A percentile compares a stretch with the other conserved stretches of the same genome.
Evolutionary conservation across 2,113 vertebrate species (phyloP).

Genomic region (Syngnathus typhle): DNA sequence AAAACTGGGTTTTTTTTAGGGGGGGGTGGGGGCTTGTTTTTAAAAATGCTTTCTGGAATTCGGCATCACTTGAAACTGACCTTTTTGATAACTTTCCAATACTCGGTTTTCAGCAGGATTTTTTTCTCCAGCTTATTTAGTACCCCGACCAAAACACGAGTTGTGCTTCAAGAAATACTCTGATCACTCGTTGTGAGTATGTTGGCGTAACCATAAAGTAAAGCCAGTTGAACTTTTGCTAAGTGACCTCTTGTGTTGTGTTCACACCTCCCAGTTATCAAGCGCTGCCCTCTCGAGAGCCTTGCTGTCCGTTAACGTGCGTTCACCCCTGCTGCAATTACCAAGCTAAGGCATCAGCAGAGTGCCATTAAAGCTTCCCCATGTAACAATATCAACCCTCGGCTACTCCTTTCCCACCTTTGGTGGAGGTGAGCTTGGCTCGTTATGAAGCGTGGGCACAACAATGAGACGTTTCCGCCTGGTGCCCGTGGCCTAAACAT

Average conservation of each 20-base stretch:
- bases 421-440: not conserved
- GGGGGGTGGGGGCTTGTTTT: not conserved
- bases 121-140: not conserved
- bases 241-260: not conserved
- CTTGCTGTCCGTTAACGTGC: not conserved
- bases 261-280: not conserved
- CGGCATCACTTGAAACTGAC: not conserved
- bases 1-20: not conserved
- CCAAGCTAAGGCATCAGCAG: not conserved
- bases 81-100: not conserved
- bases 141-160: not conserved
- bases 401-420: not conserved
- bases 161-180: not conserved
- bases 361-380: not conserved
- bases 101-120: not conserved
- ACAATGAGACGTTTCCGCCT: not conserved
- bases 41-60: not conserved
- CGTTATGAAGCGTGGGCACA: not conserved
- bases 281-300: not conserved
- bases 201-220: not conserved
- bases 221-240: not conserved
- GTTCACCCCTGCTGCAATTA: not conserved
- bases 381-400: not conserved
- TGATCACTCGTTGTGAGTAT: not conserved
- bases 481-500: constrained; percentile 4